Evolutionary conservation across 2,888 invertebrate genomes (phyloP).

Genomic region (Zonitis immaculata): DNA sequence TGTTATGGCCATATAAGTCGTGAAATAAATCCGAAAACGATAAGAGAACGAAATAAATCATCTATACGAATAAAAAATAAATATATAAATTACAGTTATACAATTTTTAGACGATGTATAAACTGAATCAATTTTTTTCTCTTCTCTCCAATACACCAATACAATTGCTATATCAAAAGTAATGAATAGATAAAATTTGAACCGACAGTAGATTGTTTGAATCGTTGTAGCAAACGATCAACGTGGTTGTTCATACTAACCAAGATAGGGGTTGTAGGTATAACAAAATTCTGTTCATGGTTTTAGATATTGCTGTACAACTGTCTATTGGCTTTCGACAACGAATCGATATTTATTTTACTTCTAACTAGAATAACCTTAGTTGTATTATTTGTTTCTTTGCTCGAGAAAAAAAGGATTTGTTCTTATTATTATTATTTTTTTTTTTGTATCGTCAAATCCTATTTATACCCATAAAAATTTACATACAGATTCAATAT

Average conservation of each 20-base stretch:
- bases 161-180: constrained; percentile 3
- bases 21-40: not conserved
- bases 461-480: not conserved
- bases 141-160: no score
- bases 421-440: not conserved
- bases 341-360: constrained; percentile 13
- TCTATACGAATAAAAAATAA: not conserved
- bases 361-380: constrained; percentile 11
- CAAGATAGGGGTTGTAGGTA: constrained; percentile 6
- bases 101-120: no score
- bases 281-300: constrained; percentile 11
- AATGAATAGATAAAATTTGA: constrained; percentile 7
- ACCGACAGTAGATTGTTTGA: constrained; percentile 6
- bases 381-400: not conserved
- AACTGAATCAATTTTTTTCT: not conserved
- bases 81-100: no score
- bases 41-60: not conserved
- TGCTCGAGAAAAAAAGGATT: not conserved
- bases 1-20: not conserved
- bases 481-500: not conserved
- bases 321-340: constrained; percentile 12
- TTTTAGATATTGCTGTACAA: constrained; percentile 8
- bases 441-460: not conserved
- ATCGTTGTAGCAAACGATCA: constrained; percentile 2
- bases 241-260: constrained; percentile 4